Base-by-base conservation (phyloP, 2,113 vertebrate genomes). In the Pedetes capensis region DNA sequence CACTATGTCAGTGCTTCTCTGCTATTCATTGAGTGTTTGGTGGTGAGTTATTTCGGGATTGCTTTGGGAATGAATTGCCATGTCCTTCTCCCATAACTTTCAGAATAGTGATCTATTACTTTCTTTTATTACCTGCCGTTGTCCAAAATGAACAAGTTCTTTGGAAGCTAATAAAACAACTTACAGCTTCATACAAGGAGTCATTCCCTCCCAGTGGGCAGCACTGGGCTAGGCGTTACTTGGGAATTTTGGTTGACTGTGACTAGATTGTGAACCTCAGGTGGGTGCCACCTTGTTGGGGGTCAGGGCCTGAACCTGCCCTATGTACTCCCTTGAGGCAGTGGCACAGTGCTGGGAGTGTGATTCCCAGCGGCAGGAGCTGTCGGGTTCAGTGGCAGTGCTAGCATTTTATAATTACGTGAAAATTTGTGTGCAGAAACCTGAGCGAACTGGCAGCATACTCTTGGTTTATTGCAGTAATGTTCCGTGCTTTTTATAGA, bases 381-480 rank as follows among this genome's bases (percentile, higher is more conserved):
- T 17, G n/a, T 51, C 32, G 80, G 63, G 29, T 75, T 85, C 18
- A n/a, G 47, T 8, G 14, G 14, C 10, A 74, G 63, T 10, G 25
- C 55, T 53, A 89, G 23, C 87, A 59, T 16, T 44, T 69, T 14
- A 17, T 63, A 95, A 87, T 61, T 61, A 64, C 0, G 4, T 87
- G 87, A 87, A 89, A 87, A 95, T 57, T 27, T 75, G 84, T 66
- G 69, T 86, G 42, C 59, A 39, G 75, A 87, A 92, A 87, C n/a
- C 53, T 1, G 47, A 93, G 69, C 20, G 39, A 83, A 55, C 44
- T 7, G 16, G 34, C 20, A 25, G 32, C 72, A 47, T 14, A 2
- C 49, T 91, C 32, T 69, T 78, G 29, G 12, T 78, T 92, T 87
- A 57, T 66, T 81, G 18, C 22, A 39, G 75, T 59, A 27, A 83